Conservation (phyloP, 2,888 invertebrate species). For the Neelides folsomi region DNA sequence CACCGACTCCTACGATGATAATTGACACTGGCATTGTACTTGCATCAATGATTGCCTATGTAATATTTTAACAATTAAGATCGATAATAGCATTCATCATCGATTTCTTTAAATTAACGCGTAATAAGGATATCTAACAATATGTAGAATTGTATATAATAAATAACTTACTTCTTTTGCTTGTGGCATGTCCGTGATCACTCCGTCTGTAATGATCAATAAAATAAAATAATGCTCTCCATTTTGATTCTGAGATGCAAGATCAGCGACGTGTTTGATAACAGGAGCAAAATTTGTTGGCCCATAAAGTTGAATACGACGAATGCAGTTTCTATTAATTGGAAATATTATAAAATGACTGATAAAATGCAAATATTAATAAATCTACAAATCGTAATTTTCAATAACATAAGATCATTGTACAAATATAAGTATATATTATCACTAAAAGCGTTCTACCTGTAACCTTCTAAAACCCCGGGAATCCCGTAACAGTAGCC, state of each 20-base stretch:
- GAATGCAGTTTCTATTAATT: conserved; percentile 29
- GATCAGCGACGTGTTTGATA: conserved; percentile 39
- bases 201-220: conserved; percentile 45
- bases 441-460: conserved; percentile 9
- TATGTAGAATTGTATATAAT: too few relatives aligned
- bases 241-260: conserved; percentile 37
- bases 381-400: neutral
- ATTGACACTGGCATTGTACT: conserved; percentile 47
- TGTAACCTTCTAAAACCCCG: conserved; percentile 42
- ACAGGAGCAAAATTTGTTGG: conserved; percentile 47
- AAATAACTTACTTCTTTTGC: conserved; percentile 39
- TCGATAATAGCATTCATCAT: neutral
- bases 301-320: conserved; percentile 41
- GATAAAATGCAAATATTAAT: neutral
- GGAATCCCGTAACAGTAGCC: conserved; percentile 39
- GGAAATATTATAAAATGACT: neutral
- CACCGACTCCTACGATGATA: conserved; percentile 48
- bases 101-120: neutral
- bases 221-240: conserved; percentile 43
- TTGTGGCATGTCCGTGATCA: conserved; percentile 46
- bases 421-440: neutral
- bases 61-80: conserved; percentile 29
- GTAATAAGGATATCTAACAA: too few relatives aligned
- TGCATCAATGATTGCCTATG: conserved; percentile 41
- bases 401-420: neutral